Conservation (phyloP, 2,113 vertebrate genomes). For the Tachycineta bicolor region DNA sequence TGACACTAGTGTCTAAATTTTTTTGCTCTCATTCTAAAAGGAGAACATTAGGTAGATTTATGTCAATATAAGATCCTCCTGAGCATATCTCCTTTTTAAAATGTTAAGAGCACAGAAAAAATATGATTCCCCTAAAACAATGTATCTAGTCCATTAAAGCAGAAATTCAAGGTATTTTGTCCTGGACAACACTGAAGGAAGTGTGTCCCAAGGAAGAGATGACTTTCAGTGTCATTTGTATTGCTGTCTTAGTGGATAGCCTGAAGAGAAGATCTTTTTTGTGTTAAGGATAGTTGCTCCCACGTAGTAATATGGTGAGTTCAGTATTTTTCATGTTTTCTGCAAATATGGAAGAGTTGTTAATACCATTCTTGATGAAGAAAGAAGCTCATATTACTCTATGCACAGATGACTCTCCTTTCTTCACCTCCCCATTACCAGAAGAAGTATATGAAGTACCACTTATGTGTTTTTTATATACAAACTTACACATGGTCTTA, state of each 20-base stretch:
- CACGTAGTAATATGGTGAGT: background rate
- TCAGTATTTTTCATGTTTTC: background rate
- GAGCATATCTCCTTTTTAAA: background rate
- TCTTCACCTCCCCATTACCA: background rate
- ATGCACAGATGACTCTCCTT: background rate
- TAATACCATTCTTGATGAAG: background rate
- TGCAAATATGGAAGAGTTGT: background rate
- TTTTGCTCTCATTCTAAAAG: background rate
- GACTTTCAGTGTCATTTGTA: background rate
- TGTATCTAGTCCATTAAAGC: background rate
- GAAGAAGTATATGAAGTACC: background rate
- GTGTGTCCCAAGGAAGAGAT: background rate
- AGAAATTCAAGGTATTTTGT: background rate
- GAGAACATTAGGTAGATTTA: background rate
- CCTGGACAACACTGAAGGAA: background rate
- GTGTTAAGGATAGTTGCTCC: background rate
- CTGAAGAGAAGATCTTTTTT: background rate
- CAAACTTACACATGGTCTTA: background rate
- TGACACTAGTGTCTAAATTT: background rate
- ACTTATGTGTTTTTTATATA: background rate
- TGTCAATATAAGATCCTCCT: background rate
- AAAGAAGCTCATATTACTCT: background rate
- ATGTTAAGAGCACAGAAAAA: background rate
- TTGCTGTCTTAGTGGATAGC: background rate
- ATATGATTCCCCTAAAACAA: background rate